Base-by-base conservation (phyloP, 2,888 invertebrate genomes). In the Reticulitermes lucifugus region DNA sequence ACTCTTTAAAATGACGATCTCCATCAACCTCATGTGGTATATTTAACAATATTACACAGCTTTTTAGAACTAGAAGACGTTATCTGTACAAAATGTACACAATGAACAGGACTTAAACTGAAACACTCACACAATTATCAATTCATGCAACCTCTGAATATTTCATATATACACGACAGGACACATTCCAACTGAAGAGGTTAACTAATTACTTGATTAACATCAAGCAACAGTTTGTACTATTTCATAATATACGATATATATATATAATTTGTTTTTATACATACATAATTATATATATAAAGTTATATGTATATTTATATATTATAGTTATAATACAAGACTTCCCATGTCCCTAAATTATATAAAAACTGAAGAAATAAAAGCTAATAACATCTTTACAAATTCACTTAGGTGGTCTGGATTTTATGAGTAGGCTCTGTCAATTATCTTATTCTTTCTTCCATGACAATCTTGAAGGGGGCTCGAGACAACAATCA, bases 51-150 rank as follows among this genome's bases (percentile, higher is more conserved):
- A 79, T 81, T 86, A 86, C 84, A 82, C 65, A 85, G 60, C 79
- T 83, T 46, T 85, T 81, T 83, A 85, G 75, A 86, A 86, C 84
- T 86, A 86, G 85, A 86, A 86, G 86, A 86, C 81, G 71, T 83
- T 60, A 82, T 80, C 84, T 86, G 85, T 86, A 86, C 86, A 86
- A 86, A 86, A 86, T 86, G 85, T 86, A 86, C 86, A 86, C 77
- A 81, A 84, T 83, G 55, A 43, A 41, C 14, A 59, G 22, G 7
- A 18, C 22, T n/a, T 41, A 84, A 75, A 83, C 51, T 43, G 51
- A 60, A 55, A 21, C 84, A 79, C 46, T 29, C 83, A 51, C 29
- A 85, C 79, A 55, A n/a, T 51, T 51, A 29, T 70, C 46, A 83
- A 86, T 83, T 79, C 83, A 79, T 43, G 82, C 83, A 85, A 7